Evolutionary conservation across 2,888 invertebrate genomes (phyloP), one percentile per base, ranked within the genome.

Genomic region (Chalcosyrphus nemorum): DNA sequence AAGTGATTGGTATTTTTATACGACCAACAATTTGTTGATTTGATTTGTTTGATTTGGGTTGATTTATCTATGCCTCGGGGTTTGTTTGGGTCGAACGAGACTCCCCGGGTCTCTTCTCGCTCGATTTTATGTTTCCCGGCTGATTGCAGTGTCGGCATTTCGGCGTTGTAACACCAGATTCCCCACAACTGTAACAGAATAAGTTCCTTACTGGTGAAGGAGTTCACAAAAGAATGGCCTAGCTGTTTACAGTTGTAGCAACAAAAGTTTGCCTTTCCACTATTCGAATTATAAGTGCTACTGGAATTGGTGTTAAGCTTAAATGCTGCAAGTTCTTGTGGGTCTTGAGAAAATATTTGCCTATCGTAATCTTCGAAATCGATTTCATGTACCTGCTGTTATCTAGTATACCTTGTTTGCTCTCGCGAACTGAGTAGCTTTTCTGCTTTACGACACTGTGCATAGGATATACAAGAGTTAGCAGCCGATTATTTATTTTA

Each of bases 1-100:
- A 24, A 24, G 24, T 24, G 3, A 24, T 2, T 24, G 4, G 4
- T 4, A 24, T 24, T 4, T 24, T 24, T 4, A 24, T 2, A 4
- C 24, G 2, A 4, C 24, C 24, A 4, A 24, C 4, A 24, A 24
- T 24, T 24, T 24, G 24, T 24, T 24, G 24, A 24, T 24, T 4
- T 29, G 7, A 56, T 15, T 11, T 29, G 9, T 13, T 43, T 13
- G 13, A 43, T 43, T 1, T 24, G 21, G 2, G 50, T 19, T 3
- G 24, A 6, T 24, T 21, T 24, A 11, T 50, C 2, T 45, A 19
- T 70, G 45, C 11, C 15, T 47, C 57, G 47, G 70, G n/a, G 57
- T 57, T 57, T 6, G 70, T 70, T 43, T 57, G 70, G 2, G 70
- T 70, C 11, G 70, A 70, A 45, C 57, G 70, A n/a, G 57, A 57